Conservation (phyloP, 2,797 vertebrate species). For the Tokudaia muenninki region DNA sequence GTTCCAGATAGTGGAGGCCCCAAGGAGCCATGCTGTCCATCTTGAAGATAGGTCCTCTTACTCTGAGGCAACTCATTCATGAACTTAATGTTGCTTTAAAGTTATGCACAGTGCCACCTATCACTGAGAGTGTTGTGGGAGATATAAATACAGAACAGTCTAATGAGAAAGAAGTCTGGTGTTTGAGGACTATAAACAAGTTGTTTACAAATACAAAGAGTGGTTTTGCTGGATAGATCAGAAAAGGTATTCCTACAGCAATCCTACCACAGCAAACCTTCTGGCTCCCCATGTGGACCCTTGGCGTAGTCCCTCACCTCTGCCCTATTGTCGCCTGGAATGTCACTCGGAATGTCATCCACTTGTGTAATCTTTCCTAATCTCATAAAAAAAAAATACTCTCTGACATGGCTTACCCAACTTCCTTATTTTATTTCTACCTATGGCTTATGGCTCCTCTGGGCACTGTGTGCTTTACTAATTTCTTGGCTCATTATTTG, state of each 20-base stretch:
- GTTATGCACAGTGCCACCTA: conserved; percentile 15
- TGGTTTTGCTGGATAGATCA: conserved; percentile 25
- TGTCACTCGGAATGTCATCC: neutral
- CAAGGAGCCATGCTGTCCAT: too few species aligned
- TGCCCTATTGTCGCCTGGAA: neutral
- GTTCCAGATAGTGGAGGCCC: too few species aligned
- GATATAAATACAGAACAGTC: conserved; percentile 56
- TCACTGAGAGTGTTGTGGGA: conserved; percentile 58
- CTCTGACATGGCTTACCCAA: neutral
- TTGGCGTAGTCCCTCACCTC: neutral
- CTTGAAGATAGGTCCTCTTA: conserved; percentile 40
- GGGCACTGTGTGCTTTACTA: too few species aligned
- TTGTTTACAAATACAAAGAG: conserved; percentile 44
- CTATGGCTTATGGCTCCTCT: neutral
- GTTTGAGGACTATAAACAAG: conserved; percentile 60
- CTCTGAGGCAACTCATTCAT: conserved; percentile 63
- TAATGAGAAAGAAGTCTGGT: conserved; percentile 32
- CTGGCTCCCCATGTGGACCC: neutral
- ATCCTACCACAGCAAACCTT: neutral
- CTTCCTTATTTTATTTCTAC: neutral
- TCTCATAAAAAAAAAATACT: neutral
- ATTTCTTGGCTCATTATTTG: neutral
- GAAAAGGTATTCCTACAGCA: neutral
- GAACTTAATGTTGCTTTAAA: conserved; percentile 72
- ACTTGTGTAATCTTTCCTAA: neutral